Evolutionary conservation across 2,797 vertebrate genomes (phyloP).

Genomic region (Chelidonichthys spinosus): DNA sequence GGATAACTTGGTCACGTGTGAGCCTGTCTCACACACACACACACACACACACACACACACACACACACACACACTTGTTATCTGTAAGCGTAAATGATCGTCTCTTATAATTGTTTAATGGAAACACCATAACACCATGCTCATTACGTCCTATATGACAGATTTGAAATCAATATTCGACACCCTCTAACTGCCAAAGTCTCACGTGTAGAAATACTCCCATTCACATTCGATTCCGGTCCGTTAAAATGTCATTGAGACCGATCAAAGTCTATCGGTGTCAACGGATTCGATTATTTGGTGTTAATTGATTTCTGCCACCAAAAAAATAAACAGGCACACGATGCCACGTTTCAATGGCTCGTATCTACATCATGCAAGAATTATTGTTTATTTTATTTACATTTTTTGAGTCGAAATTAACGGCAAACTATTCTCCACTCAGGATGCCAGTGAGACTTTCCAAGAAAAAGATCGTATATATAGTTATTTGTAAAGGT

Average conservation of each 20-base stretch:
- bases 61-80: slow-evolving; percentile 7
- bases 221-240: slow-evolving; percentile 5
- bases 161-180: slow-evolving; percentile 35
- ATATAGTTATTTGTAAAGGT: background rate
- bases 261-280: slow-evolving; percentile 21
- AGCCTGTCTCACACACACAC: slow-evolving; percentile 33
- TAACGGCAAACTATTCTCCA: background rate
- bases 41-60: background rate
- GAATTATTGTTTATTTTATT: background rate
- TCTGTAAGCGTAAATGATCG: slow-evolving; percentile 1
- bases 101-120: background rate
- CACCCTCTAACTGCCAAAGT: background rate
- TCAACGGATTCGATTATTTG: slow-evolving; percentile 17
- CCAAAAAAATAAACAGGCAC: background rate
- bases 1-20: background rate
- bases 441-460: background rate
- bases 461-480: background rate
- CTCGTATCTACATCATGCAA: background rate
- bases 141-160: slow-evolving; percentile 24
- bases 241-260: slow-evolving; percentile 38
- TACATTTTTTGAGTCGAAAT: background rate
- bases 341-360: background rate
- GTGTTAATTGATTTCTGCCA: slow-evolving; percentile 10
- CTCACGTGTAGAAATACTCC: slow-evolving; percentile 6
- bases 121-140: background rate